Evolutionary conservation across 2,888 invertebrate genomes (phyloP).

Genomic region (Tipula helvola): DNA sequence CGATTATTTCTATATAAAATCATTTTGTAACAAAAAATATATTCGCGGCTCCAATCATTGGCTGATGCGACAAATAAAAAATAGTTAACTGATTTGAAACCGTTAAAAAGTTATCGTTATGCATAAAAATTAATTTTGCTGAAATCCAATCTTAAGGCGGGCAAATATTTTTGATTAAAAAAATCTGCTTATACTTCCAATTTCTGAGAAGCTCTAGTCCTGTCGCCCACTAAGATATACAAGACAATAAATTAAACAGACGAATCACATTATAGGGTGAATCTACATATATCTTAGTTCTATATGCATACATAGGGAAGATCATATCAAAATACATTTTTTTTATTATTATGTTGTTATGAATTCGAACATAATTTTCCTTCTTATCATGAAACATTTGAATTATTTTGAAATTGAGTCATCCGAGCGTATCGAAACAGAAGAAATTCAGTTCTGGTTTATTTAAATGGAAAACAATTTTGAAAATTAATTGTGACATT

Average conservation of each 20-base stretch:
- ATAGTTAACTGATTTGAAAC: not conserved
- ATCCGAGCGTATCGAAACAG: not conserved
- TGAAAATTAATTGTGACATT: not conserved
- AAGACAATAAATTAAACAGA: not conserved
- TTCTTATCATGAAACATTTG: not conserved
- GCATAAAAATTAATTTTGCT: not conserved
- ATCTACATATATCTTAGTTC: not conserved
- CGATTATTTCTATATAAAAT: not conserved
- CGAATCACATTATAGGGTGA: not conserved
- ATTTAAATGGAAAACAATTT: not conserved
- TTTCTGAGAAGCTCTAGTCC: not conserved
- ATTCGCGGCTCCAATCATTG: not conserved
- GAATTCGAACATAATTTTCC: not conserved
- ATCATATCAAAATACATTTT: not conserved
- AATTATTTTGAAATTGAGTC: not conserved
- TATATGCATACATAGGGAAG: not conserved
- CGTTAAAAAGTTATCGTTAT: not conserved
- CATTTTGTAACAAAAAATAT: not conserved
- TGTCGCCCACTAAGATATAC: not conserved
- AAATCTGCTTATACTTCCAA: not conserved
- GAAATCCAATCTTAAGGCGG: not conserved
- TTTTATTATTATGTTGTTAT: not conserved
- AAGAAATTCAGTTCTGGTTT: not conserved
- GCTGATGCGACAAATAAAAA: not conserved
- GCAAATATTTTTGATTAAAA: not conserved